Evolutionary conservation across 2,888 invertebrate species (phyloP), one percentile per base, ranked within the genome.

Genomic region (Tetragonisca angustula): DNA sequence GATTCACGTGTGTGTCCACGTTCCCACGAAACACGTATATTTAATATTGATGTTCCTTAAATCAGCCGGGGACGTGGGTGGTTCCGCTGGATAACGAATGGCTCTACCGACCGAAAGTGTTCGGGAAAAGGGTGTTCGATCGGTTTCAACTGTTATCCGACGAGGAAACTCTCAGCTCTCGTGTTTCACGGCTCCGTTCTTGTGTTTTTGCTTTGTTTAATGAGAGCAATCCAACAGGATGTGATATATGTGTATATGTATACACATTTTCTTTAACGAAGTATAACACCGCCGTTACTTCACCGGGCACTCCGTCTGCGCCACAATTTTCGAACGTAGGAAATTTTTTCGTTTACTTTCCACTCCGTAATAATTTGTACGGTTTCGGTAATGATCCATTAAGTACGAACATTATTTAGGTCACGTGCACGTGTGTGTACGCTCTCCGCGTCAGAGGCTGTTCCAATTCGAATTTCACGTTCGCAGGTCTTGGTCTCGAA

Each of bases 141-240:
- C 76, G 76, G 68, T 36, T 76, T 83, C 81, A 76, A 73, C 56
- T 73, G 62, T 72, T 72, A 83, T 68, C 62, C 69, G 52, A 64
- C 36, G 54, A 15, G 62, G 64, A 68, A 76, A 50, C 54, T 61
- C 65, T 67, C 32, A 79, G 61, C 62, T 74, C 71, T 56, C 56
- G 50, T 32, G 49, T 74, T 76, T 56, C 50, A 43, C 24, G 32
- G 24, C 24, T 36, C 32, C 21, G 11, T 73, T 68, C 69, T 61
- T 52, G 19, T 72, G 19, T n/a, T 52, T 61, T 56, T 13, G 61
- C 49, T 19, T 71, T 50, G 32, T 76, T 76, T 80, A 76, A 69
- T 56, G 43, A 6, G 13, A 64, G 52, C 54, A 65, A 59, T 59
- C 24, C 52, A 52, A 43, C 43, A 17, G 17, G 4, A 36, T 21